Conservation (phyloP, 2,113 vertebrate genomes). For the Lampris incognitus region DNA sequence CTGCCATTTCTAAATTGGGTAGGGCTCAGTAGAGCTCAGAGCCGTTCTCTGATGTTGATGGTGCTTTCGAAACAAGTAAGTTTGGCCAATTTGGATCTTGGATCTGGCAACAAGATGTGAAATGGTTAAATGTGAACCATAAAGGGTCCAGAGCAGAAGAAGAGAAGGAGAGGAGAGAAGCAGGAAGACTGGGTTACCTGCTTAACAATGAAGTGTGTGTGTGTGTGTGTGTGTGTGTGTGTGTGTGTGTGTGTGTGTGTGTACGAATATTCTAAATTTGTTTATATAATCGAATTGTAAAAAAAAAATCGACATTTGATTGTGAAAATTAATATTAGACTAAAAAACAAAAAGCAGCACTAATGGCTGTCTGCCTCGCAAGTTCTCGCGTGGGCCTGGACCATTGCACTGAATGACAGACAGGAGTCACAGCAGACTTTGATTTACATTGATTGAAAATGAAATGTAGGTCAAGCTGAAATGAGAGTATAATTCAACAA, state of each 20-base stretch:
- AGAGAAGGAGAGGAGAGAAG: not conserved
- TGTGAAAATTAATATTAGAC: too few relatives aligned
- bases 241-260: constrained; percentile 4
- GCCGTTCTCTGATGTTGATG: constrained; percentile 26
- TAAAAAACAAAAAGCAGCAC: too few relatives aligned
- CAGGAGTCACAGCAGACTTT: too few relatives aligned
- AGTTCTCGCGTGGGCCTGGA: too few relatives aligned
- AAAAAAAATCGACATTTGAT: too few relatives aligned
- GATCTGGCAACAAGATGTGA: constrained; percentile 15
- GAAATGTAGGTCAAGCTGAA: too few relatives aligned
- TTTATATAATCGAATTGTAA: too few relatives aligned
- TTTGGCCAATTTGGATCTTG: constrained; percentile 28
- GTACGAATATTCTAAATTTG: too few relatives aligned
- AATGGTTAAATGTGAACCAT: constrained; percentile 61
- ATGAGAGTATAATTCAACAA: too few relatives aligned
- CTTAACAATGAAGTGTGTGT: not conserved
- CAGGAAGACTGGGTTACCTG: constrained; percentile 6
- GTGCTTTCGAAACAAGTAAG: constrained; percentile 29
- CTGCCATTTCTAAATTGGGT: constrained; percentile 25
- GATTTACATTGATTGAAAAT: too few relatives aligned
- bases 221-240: not conserved
- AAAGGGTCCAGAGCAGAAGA: constrained; percentile 12
- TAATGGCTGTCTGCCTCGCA: too few relatives aligned
- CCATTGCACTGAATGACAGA: too few relatives aligned
- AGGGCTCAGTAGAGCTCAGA: constrained; percentile 35